Conservation (phyloP, 2,888 invertebrate genomes). For the Thyatira batis region DNA sequence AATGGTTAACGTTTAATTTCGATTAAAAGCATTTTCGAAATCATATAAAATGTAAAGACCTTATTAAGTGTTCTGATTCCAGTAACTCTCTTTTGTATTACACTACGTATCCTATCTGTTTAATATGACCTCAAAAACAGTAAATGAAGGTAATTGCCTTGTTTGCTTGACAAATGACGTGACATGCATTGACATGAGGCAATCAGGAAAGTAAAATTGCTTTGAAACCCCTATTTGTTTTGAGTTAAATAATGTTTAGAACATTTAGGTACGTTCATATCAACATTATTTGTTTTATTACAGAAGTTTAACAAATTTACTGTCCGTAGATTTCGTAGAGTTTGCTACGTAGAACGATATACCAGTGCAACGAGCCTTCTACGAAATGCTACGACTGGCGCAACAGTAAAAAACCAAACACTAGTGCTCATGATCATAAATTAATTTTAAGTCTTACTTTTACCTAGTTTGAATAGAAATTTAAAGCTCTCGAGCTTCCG, state of each 20-base stretch:
- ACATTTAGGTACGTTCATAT: neutral
- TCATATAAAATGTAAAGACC: no score
- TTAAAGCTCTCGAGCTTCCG: neutral
- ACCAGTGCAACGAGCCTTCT: neutral
- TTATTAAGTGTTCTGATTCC: no score
- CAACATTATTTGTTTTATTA: neutral
- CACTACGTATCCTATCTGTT: neutral
- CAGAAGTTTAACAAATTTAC: neutral
- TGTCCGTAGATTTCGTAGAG: neutral
- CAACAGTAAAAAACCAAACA: neutral
- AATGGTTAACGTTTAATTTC: no score
- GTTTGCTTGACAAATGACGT: neutral
- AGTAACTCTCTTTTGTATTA: neutral
- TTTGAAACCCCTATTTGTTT: neutral
- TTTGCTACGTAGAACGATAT: neutral
- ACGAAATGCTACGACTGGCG: neutral
- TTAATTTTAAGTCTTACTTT: neutral
- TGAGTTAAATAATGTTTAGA: no score
- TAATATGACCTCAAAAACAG: neutral
- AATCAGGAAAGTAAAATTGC: neutral
- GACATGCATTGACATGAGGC: neutral
- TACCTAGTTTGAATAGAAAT: neutral
- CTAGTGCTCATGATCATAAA: neutral
- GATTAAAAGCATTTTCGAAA: no score
- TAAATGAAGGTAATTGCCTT: neutral